A percentile compares a stretch with the other conserved stretches of the same genome.
These are phyloP conservation scores for Parazoanthus atlanticus DNA, from an alignment of 92 coral and sea anemone genomes.

Conservation along the genomic window DNA sequence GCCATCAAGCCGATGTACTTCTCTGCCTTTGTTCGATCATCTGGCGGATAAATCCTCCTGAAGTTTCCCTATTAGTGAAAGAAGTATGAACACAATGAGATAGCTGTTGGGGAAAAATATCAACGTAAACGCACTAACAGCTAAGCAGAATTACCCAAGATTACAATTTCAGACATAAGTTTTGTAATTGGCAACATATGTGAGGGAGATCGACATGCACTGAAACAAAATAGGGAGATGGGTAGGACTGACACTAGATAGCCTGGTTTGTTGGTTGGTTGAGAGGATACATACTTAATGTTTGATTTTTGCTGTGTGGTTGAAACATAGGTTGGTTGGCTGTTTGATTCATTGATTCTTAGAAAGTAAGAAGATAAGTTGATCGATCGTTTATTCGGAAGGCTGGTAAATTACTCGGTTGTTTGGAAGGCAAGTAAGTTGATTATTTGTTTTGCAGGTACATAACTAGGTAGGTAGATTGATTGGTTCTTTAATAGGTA, in stretches of 20 bases:
- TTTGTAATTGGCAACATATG: background rate
- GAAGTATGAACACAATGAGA: background rate
- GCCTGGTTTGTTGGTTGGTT: background rate
- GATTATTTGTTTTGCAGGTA: background rate
- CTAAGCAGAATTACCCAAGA: too few species aligned
- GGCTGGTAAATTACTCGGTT: too few species aligned
- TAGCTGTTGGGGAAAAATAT: too few species aligned
- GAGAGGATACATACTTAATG: background rate
- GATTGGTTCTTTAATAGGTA: background rate
- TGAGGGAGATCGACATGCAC: background rate
- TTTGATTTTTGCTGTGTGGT: too few species aligned
- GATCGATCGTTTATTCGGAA: background rate
- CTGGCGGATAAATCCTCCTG: constrained; percentile 89
- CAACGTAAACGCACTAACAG: too few species aligned
- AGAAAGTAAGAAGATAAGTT: background rate
- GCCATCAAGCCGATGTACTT: constrained; percentile 88
- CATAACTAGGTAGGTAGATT: background rate
- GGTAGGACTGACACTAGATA: too few species aligned
- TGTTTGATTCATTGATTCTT: too few species aligned
- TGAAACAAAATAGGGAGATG: background rate
- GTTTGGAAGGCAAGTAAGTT: background rate
- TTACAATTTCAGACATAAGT: too few species aligned
- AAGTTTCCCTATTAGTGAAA: constrained; percentile 74
- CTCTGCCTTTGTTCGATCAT: constrained; percentile 78
- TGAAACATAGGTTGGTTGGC: too few species aligned